Evolutionary conservation across 2,888 invertebrate genomes (phyloP), one percentile per base, ranked within the genome.

Genomic region (Petrolisthes manimaculis): DNA sequence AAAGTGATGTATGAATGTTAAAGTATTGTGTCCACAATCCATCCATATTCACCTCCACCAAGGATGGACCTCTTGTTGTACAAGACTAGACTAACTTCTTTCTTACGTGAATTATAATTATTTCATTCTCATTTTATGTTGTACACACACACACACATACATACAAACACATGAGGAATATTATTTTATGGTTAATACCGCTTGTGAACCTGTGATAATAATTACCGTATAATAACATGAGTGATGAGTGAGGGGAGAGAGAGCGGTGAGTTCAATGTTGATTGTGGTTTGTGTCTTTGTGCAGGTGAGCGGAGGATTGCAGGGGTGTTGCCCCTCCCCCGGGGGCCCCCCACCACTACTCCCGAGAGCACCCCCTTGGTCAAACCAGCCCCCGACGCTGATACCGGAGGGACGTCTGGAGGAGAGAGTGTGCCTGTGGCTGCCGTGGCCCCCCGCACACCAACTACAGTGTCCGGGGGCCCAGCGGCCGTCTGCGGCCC

Each of bases 361-460:
- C 54, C 82, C 12, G 84, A 89, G 53, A 82, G 84, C 24, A 21
- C 71, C 74, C 51, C 81, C 54, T 55, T 69, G n/a, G 78, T 24
- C 79, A 85, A 86, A 53, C 51, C 77, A 24, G 14, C 85, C 75
- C 61, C 80, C 54, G 83, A 86, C 78, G 79, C 67, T 24, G 84
- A 86, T 74, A 5, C 86, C n/a, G 84, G 83, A 74, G 86, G 79
- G 61, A 83, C 67, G 9, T 74, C 80, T 61, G 86, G 80, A 56
- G 86, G 75, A 14, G 83, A 75, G 81, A 84, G 71, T 21, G 77
- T 86, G 54, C 86, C 86, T 55, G 54, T 84, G 67, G 89, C 86
- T 83, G 83, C 89, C 51, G 86, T 86, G 77, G 85, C 88, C 67
- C 88, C 88, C 61, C 74, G 85, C 74, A 82, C 89, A 12, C 89